Conservation (phyloP, 2,797 vertebrate genomes). For the Manis pentadactyla region DNA sequence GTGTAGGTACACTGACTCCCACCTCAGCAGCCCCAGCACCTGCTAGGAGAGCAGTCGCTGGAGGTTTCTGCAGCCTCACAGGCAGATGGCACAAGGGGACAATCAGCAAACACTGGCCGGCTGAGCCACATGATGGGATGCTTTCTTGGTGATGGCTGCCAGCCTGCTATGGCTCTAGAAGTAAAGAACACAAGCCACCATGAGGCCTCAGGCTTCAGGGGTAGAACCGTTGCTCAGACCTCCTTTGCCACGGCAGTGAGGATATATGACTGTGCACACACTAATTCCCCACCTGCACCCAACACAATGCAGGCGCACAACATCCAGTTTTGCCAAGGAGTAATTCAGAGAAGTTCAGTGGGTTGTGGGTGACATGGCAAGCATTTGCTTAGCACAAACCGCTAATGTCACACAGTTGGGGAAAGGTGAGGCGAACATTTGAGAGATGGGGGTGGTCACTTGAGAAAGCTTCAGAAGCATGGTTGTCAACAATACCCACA, state of each 20-base stretch:
- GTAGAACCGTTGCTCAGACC: conserved; percentile 4
- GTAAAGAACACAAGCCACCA: conserved; percentile 19
- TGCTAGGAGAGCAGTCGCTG: conserved; percentile 68
- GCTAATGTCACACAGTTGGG: background rate
- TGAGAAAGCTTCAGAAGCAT: conserved; percentile 13
- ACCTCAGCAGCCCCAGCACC: conserved; percentile 54
- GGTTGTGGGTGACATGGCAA: background rate
- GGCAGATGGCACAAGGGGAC: conserved; percentile 71
- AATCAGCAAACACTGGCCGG: conserved; percentile 65
- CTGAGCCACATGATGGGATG: conserved; percentile 44
- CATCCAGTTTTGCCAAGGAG: background rate
- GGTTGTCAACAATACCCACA: background rate
- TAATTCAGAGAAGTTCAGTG: conserved; percentile 34
- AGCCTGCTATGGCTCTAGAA: conserved; percentile 49
- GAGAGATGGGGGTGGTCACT: background rate
- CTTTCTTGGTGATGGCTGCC: conserved; percentile 60
- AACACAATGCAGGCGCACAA: background rate
- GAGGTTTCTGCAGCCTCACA: conserved; percentile 66
- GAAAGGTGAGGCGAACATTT: background rate
- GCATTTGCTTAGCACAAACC: background rate
- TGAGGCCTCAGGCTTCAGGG: background rate
- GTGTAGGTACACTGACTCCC: background rate
- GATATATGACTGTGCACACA: background rate
- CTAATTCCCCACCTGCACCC: background rate
- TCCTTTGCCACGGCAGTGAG: background rate